These are phyloP conservation scores for Eupithecia pulchellata DNA, from an alignment of 2,888 invertebrate genomes.

Conservation along the genomic window DNA sequence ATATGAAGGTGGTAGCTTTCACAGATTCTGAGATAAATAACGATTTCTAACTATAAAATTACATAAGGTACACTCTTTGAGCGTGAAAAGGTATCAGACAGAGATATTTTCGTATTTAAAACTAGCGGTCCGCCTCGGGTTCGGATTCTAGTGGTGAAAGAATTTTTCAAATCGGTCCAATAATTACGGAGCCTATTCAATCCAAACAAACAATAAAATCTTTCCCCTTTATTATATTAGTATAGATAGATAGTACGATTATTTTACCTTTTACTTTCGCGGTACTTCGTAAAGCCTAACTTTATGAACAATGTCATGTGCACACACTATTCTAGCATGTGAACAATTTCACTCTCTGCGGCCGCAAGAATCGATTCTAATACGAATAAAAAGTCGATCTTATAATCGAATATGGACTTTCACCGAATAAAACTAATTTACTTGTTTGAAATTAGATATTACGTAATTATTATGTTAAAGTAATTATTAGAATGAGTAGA, in stretches of 20 bases:
- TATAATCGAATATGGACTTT: slow-evolving; percentile 60
- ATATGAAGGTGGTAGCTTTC: too few species aligned
- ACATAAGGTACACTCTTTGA: too few species aligned
- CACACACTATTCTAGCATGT: slow-evolving; percentile 14
- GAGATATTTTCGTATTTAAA: neutral
- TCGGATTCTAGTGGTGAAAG: too few species aligned
- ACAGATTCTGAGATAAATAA: too few species aligned
- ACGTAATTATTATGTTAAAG: slow-evolving; percentile 46
- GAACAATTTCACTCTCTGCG: slow-evolving; percentile 30
- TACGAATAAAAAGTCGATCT: slow-evolving; percentile 68
- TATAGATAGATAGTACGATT: too few species aligned
- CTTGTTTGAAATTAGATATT: slow-evolving; percentile 57
- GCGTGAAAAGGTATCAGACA: neutral
- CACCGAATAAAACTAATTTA: slow-evolving; percentile 55
- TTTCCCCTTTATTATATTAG: too few species aligned
- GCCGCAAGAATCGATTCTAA: slow-evolving; percentile 51
- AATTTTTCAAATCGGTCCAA: too few species aligned
- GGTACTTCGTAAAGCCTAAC: too few species aligned
- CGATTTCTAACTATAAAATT: too few species aligned
- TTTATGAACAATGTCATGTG: neutral
- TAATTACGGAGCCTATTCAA: too few species aligned
- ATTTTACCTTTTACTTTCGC: neutral
- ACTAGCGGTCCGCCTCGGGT: too few species aligned
- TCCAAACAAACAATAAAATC: too few species aligned
- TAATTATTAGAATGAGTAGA: slow-evolving; percentile 51